Conservation (phyloP, 2,113 vertebrate genomes). For the Ptilonorhynchus violaceus region DNA sequence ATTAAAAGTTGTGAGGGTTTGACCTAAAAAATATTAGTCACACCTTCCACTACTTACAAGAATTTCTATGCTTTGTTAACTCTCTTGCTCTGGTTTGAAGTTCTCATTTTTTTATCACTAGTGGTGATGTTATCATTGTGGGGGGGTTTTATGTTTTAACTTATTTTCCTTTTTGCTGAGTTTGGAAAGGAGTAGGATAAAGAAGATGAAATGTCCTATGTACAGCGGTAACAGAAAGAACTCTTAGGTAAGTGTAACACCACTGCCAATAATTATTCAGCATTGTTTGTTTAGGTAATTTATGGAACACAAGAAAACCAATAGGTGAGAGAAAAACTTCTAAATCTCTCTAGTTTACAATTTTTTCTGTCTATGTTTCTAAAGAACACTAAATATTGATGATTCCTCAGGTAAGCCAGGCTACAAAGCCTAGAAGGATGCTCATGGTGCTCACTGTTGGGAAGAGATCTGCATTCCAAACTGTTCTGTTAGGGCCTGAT, state of each 20-base stretch:
- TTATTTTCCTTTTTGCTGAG: neutral
- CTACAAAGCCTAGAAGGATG: neutral
- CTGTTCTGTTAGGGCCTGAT: no score
- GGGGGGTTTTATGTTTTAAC: neutral
- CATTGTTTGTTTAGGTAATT: neutral
- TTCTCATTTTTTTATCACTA: neutral
- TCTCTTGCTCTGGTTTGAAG: neutral
- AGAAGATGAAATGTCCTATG: neutral
- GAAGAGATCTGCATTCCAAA: neutral
- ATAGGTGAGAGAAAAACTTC: accelerated
- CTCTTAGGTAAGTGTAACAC: neutral
- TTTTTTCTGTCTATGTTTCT: neutral
- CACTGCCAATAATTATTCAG: neutral
- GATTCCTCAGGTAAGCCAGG: neutral
- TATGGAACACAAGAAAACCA: neutral
- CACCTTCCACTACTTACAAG: neutral
- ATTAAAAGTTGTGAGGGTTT: neutral
- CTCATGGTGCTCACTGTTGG: accelerated
- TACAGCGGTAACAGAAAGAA: neutral
- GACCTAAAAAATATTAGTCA: neutral
- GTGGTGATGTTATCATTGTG: neutral
- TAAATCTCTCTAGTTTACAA: neutral
- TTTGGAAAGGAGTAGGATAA: neutral
- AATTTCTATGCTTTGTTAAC: neutral
- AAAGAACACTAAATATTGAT: neutral